phyloP scores from a whole-genome alignment of 2,113 vertebrate species.

The Nannobrachium achirus region DNA sequence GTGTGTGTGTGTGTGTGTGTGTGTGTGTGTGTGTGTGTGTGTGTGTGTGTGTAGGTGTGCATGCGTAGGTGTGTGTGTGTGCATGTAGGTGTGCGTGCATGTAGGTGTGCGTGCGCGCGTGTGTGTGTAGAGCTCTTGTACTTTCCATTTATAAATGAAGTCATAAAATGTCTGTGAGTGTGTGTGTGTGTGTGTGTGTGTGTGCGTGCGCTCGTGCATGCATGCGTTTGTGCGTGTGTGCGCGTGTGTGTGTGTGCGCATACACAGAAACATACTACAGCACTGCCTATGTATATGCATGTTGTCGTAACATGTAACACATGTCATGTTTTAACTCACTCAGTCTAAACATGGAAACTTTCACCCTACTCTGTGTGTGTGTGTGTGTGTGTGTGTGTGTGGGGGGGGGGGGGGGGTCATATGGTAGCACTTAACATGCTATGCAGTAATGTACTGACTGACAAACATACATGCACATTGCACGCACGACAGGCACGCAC shows the following conservation, averaged over 20 bases:
- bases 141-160: no score
- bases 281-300: no score
- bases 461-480: neutral
- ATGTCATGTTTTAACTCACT: conserved; percentile 68
- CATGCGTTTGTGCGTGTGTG: no score
- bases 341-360: conserved; percentile 71
- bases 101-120: neutral
- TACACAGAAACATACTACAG: no score
- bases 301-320: conserved; percentile 61
- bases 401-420: conserved; percentile 3
- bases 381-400: conserved; percentile 19
- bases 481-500: neutral
- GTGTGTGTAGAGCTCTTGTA: neutral
- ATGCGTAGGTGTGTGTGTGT: neutral
- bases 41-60: neutral
- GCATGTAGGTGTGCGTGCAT: neutral
- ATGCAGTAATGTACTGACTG: no score
- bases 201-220: no score
- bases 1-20: conserved; percentile 5
- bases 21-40: neutral
- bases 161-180: no score
- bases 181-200: no score
- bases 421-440: conserved; percentile 53
- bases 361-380: conserved; percentile 34
- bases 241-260: no score